Percentiles rank a stretch among this genome's conserved stretches.
phyloP scores from a whole-genome alignment of 2,113 vertebrate species.

The Mobula hypostoma region DNA sequence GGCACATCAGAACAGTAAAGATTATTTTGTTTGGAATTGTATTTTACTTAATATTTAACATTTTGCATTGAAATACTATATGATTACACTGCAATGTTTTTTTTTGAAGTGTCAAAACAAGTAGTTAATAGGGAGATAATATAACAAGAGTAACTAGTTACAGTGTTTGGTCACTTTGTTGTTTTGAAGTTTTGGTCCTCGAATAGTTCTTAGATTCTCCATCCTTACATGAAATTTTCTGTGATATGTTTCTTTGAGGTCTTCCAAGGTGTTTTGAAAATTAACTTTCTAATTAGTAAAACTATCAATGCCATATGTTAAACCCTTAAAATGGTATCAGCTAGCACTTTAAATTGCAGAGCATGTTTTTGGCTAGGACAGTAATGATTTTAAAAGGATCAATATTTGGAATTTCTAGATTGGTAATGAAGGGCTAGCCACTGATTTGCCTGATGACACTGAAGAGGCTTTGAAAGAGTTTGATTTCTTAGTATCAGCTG shows the following conservation, averaged over 20 bases:
- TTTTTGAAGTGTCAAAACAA: neutral
- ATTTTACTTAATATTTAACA: neutral
- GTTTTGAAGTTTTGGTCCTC: neutral
- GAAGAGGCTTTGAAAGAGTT: constrained; percentile 98
- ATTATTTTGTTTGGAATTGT: neutral
- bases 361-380: neutral
- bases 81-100: neutral
- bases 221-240: neutral
- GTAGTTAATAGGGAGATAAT: neutral
- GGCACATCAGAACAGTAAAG: neutral
- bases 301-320: neutral
- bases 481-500: constrained; percentile 94
- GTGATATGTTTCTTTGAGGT: neutral
- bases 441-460: constrained; percentile 84
- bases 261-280: neutral
- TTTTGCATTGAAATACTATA: neutral
- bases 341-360: neutral
- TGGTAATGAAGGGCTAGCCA: constrained; percentile 79
- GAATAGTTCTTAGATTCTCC: neutral
- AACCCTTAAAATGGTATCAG: neutral
- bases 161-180: neutral
- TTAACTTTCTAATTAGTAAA: neutral
- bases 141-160: neutral
- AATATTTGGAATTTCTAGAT: constrained; percentile 53
- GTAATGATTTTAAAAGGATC: neutral